Conservation (phyloP, 2,797 vertebrate species). For the Trematomus bernacchii region DNA sequence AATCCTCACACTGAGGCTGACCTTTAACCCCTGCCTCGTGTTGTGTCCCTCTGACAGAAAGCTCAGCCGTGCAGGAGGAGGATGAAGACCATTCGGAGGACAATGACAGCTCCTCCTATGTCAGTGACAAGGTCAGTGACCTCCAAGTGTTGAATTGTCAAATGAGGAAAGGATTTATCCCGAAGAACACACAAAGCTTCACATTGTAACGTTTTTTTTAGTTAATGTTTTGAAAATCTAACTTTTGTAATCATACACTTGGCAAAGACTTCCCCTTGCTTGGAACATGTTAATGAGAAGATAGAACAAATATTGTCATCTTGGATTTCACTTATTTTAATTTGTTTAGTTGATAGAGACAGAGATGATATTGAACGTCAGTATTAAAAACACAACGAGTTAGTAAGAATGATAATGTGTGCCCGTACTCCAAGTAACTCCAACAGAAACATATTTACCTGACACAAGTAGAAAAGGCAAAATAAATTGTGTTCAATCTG, state of each 20-base stretch:
- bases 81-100: slow-evolving; percentile 83
- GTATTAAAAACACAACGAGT: too few relatives aligned
- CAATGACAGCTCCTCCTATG: slow-evolving; percentile 75
- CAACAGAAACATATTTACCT: too few relatives aligned
- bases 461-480: too few relatives aligned
- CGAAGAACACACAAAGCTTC: background rate
- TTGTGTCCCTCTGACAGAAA: slow-evolving; percentile 66
- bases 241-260: background rate
- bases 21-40: slow-evolving; percentile 16
- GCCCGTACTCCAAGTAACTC: too few relatives aligned
- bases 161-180: background rate
- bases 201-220: background rate
- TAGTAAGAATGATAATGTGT: too few relatives aligned
- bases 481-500: background rate
- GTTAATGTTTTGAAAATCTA: background rate
- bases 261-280: background rate
- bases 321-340: background rate
- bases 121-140: slow-evolving; percentile 78
- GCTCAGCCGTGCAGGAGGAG: slow-evolving; percentile 78
- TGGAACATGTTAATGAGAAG: background rate
- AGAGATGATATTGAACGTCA: too few relatives aligned
- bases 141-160: slow-evolving; percentile 9
- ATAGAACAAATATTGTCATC: background rate
- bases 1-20: slow-evolving; percentile 23
- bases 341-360: too few relatives aligned